Evolutionary conservation across 2,888 invertebrate genomes (phyloP).

Genomic region (Dioctria linearis): DNA sequence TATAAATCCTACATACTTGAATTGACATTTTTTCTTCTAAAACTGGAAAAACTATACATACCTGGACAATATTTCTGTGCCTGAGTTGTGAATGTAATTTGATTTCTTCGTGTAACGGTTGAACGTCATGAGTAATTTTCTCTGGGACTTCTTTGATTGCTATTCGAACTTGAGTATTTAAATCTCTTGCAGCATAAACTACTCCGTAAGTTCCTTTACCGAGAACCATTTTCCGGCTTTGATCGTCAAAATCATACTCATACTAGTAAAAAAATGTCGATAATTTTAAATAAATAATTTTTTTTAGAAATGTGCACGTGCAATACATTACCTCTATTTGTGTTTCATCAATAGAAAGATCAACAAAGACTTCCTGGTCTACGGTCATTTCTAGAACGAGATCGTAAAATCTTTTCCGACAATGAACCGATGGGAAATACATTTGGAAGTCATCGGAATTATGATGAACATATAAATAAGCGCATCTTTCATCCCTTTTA

Average conservation of each 20-base stretch:
- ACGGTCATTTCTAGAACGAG: conserved; percentile 89
- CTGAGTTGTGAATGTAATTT: conserved; percentile 94
- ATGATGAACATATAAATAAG: conserved; percentile 97
- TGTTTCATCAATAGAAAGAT: conserved; percentile 81
- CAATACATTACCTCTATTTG: conserved; percentile 78
- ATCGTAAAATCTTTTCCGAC: conserved; percentile 87
- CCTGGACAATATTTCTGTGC: conserved; percentile 96
- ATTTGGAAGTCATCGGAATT: conserved; percentile 99
- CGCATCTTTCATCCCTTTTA: conserved; percentile 94
- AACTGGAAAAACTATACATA: conserved; percentile 61
- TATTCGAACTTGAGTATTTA: conserved; percentile 93
- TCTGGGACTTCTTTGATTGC: conserved; percentile 99
- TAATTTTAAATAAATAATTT: neutral
- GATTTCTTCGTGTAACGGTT: conserved; percentile 98
- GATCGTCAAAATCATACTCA: conserved; percentile 96
- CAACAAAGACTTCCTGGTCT: conserved; percentile 85
- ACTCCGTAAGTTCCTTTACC: conserved; percentile 97
- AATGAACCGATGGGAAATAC: conserved; percentile 92
- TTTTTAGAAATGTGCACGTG: conserved; percentile 8
- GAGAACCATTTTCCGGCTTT: conserved; percentile 85
- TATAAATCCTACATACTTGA: neutral
- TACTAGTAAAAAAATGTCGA: conserved; percentile 73
- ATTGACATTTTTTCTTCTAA: neutral
- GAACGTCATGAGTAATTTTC: conserved; percentile 94
- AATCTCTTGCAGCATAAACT: conserved; percentile 94